These are phyloP conservation scores for Drosophila grimshawi DNA, from an alignment of 1,140 invertebrate genomes.

Conservation along the genomic window DNA sequence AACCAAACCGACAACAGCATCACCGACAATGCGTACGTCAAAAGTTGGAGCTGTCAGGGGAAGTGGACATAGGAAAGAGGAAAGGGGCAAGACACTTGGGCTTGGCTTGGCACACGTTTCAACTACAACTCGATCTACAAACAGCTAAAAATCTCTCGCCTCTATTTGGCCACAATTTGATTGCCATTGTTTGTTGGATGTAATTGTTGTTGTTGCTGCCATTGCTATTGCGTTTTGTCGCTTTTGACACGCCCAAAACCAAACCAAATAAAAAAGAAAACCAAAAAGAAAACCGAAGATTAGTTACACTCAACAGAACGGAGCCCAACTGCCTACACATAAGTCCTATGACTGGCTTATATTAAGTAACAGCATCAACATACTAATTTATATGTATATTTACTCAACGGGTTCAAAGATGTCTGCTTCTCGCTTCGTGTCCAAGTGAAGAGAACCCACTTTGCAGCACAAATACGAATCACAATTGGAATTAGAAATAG, in stretches of 20 bases:
- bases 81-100: neutral
- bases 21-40: conserved; percentile 14
- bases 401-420: too few species aligned
- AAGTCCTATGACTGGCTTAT: too few species aligned
- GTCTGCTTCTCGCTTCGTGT: too few species aligned
- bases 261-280: neutral
- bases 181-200: conserved; percentile 54
- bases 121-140: conserved; percentile 5
- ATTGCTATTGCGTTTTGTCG: conserved; percentile 4
- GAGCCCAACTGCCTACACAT: too few species aligned
- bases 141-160: neutral
- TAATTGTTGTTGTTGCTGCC: conserved; percentile 13
- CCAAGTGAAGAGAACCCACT: too few species aligned
- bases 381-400: too few species aligned
- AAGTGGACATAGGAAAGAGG: neutral
- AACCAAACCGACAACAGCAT: conserved; percentile 4
- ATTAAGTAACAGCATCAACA: too few species aligned
- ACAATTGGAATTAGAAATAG: conserved; percentile 4
- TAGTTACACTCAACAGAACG: neutral
- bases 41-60: neutral
- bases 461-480: neutral
- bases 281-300: neutral
- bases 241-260: conserved; percentile 2
- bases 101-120: conserved; percentile 53
- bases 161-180: conserved; percentile 58